Conservation (phyloP, 2,797 vertebrate species). For the Pseudochirops corinnae region DNA sequence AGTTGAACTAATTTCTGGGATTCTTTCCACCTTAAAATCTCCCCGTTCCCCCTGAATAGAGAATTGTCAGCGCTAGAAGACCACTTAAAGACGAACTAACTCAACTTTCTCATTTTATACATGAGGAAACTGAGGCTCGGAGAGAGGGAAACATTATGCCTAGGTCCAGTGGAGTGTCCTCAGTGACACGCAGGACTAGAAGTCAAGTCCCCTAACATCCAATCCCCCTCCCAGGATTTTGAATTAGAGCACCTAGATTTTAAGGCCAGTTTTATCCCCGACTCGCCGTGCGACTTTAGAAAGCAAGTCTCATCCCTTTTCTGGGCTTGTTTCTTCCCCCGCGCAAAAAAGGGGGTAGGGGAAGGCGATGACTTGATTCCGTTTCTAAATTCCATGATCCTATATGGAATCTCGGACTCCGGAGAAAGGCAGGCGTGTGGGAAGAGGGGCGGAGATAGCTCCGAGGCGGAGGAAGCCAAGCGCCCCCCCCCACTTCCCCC, state of each 20-base stretch:
- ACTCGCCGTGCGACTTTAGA: not conserved
- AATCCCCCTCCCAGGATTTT: not conserved
- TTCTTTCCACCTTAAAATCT: not conserved
- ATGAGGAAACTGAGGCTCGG: not conserved
- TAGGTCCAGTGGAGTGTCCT: not conserved
- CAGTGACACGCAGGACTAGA: not conserved
- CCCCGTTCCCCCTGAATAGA: not conserved
- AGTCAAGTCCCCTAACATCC: not conserved
- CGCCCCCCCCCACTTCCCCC: not conserved
- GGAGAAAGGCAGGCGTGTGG: not conserved
- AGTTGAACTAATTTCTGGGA: not conserved
- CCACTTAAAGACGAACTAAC: not conserved
- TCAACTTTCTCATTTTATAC: not conserved
- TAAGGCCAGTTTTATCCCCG: not conserved
- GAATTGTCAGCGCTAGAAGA: not conserved
- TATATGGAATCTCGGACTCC: not conserved
- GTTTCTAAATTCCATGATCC: not conserved
- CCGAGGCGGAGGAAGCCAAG: not conserved
- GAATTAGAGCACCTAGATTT: not conserved
- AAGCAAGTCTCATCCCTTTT: not conserved
- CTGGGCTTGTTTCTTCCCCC: not conserved
- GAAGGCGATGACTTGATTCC: not conserved
- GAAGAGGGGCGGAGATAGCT: not conserved
- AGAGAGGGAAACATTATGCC: not conserved
- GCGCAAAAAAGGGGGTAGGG: not conserved